Evolutionary conservation across 35 echinoderm and acorn worm genomes (phyloP).

Genomic region (Nesometra sesokonis): DNA sequence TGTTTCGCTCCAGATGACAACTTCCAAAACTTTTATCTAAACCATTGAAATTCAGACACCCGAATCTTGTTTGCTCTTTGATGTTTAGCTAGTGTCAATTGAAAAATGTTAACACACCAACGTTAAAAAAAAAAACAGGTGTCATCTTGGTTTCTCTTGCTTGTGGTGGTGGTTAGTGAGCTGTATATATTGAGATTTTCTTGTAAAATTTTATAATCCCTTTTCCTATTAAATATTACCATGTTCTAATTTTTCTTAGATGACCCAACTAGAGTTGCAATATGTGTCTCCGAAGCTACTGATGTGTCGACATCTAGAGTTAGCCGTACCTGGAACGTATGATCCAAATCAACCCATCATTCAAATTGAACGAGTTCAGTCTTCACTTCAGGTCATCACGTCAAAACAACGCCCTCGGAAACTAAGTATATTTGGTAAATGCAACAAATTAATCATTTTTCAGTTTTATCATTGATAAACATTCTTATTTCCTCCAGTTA

Average conservation of each 20-base stretch:
- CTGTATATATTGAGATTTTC: no score
- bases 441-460: background rate
- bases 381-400: slow-evolving; percentile 93
- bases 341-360: slow-evolving; percentile 82
- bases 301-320: slow-evolving; percentile 92
- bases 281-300: slow-evolving; percentile 90
- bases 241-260: slow-evolving; percentile 21
- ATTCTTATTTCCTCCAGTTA: no score
- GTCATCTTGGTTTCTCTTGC: no score
- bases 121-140: no score
- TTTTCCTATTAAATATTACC: background rate
- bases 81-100: no score
- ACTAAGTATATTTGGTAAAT: slow-evolving; percentile 91
- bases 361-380: slow-evolving; percentile 82
- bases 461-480: no score
- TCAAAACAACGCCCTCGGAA: slow-evolving; percentile 97
- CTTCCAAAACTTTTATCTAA: no score
- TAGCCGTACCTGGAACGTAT: slow-evolving; percentile 91
- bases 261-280: slow-evolving; percentile 89
- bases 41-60: no score
- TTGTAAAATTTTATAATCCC: background rate
- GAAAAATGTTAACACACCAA: no score
- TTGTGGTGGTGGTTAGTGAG: no score
- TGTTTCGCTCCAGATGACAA: no score
- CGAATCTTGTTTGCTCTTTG: no score